Conservation (phyloP, 2,113 vertebrate genomes). For the Tauraco erythrolophus region DNA sequence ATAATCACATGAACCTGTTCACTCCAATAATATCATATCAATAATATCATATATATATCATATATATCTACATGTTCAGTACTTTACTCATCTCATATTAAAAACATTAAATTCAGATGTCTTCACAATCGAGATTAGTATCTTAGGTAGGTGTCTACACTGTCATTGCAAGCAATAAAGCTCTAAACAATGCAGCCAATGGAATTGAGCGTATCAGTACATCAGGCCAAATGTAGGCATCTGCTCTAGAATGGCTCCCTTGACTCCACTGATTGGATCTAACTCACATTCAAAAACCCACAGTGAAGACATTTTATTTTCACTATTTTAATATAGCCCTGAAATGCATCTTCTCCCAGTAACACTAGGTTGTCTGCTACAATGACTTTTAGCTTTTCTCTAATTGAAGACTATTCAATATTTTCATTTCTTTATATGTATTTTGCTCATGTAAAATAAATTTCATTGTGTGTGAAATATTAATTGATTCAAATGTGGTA, state of each 20-base stretch:
- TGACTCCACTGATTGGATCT: background rate
- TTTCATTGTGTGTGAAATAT: background rate
- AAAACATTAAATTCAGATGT: background rate
- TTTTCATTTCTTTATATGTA: background rate
- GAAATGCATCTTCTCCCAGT: background rate
- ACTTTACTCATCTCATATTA: background rate
- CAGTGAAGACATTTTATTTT: background rate
- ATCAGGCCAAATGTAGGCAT: background rate
- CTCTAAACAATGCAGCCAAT: background rate
- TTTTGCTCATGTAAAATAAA: background rate
- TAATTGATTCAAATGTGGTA: background rate
- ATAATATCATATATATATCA: background rate
- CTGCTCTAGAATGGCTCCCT: background rate
- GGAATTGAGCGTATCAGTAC: background rate
- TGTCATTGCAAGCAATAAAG: background rate
- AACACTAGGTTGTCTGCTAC: background rate
- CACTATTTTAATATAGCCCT: background rate
- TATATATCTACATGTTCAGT: background rate
- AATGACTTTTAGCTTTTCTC: background rate
- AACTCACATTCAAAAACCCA: background rate
- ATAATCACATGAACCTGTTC: background rate
- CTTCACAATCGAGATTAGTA: background rate
- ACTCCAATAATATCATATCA: background rate
- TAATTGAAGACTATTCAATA: background rate
- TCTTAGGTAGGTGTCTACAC: background rate